Evolutionary conservation across 2,888 invertebrate species (phyloP).

Genomic region (Polydrusus tereticollis): DNA sequence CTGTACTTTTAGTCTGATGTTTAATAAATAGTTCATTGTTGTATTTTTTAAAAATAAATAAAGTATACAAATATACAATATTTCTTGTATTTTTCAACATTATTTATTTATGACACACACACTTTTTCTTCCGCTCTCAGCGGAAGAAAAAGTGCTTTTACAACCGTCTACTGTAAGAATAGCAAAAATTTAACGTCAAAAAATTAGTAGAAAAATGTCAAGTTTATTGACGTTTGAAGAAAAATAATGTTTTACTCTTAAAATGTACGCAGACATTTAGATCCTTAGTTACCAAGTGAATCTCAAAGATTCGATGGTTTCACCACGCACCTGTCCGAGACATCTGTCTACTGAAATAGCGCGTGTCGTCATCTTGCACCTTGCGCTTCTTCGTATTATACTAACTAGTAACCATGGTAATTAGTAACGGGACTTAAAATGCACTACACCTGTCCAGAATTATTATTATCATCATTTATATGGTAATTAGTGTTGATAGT

Average conservation of each 20-base stretch:
- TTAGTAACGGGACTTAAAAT: slow-evolving; percentile 18
- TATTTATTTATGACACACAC: too few relatives aligned
- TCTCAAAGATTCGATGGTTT: neutral
- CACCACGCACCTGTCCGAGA: neutral
- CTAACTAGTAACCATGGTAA: slow-evolving; percentile 2
- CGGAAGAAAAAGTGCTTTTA: too few relatives aligned
- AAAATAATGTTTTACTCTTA: neutral
- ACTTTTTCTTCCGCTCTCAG: too few relatives aligned
- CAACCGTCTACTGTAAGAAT: neutral
- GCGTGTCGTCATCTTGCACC: slow-evolving; percentile 18
- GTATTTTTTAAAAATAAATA: too few relatives aligned
- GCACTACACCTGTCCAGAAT: slow-evolving; percentile 14
- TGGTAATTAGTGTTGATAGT: slow-evolving; percentile 14
- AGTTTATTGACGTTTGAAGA: too few relatives aligned
- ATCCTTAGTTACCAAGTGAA: slow-evolving; percentile 5
- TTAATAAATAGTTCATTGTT: too few relatives aligned
- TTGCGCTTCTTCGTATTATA: slow-evolving; percentile 2
- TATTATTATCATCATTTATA: slow-evolving; percentile 20
- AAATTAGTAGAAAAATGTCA: too few relatives aligned
- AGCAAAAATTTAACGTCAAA: too few relatives aligned
- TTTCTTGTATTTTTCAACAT: too few relatives aligned
- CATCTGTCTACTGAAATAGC: slow-evolving; percentile 15
- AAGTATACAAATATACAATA: too few relatives aligned
- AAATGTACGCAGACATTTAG: neutral
- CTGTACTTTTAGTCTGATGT: too few relatives aligned